Evolutionary conservation across 1,140 invertebrate species (phyloP).

Genomic region (Aphelinus atriplicis): DNA sequence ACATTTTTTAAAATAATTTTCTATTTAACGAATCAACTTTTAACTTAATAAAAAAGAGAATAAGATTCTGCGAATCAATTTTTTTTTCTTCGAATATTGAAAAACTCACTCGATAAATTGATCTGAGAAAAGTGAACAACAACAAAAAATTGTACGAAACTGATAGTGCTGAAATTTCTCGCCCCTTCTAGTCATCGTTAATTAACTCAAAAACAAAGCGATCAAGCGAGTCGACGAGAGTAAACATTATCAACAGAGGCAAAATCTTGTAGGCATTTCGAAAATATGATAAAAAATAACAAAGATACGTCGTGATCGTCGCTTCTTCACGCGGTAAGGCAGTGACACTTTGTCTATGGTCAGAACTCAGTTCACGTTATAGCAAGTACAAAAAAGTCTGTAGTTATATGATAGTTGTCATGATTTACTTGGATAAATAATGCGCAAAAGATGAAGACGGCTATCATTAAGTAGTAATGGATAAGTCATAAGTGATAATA

Average conservation of each 20-base stretch:
- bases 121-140: no score
- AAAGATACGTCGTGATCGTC: slow-evolving; percentile 7
- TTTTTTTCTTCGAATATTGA: no score
- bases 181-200: no score
- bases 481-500: slow-evolving; percentile 35
- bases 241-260: neutral
- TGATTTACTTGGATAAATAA: neutral
- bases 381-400: slow-evolving; percentile 5
- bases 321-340: slow-evolving; percentile 7
- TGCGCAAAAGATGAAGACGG: neutral
- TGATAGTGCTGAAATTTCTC: no score
- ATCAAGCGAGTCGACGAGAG: slow-evolving; percentile 19
- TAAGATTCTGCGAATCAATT: no score
- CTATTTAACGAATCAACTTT: no score
- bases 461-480: slow-evolving; percentile 27
- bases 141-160: no score
- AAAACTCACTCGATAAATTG: no score
- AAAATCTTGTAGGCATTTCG: neutral
- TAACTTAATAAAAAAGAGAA: no score
- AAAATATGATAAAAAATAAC: neutral
- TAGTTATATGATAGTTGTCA: neutral
- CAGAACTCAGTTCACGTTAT: neutral
- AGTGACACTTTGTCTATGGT: neutral
- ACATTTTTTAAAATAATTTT: no score
- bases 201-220: no score